These are phyloP conservation scores for Xyrauchen texanus DNA, from an alignment of 2,113 vertebrate species.

Conservation along the genomic window DNA sequence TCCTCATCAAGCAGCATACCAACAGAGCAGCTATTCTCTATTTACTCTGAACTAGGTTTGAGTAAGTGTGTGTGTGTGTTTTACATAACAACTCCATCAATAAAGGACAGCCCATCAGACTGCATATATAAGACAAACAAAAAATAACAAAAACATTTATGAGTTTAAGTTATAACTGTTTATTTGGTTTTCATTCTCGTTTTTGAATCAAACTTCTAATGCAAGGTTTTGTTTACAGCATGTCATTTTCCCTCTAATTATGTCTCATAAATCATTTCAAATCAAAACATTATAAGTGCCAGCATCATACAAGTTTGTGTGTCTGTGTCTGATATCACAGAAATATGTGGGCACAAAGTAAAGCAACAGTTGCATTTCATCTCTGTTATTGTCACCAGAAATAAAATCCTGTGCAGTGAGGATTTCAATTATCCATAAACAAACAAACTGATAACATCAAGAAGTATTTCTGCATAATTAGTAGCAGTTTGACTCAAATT, in stretches of 20 bases:
- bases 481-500: too few relatives aligned
- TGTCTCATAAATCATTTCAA: slow-evolving; percentile 18
- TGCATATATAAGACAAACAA: background rate
- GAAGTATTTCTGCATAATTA: too few relatives aligned
- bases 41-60: background rate
- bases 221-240: slow-evolving; percentile 3
- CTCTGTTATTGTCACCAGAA: too few relatives aligned
- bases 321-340: too few relatives aligned
- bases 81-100: too few relatives aligned
- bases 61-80: background rate
- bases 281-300: background rate
- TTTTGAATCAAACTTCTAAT: too few relatives aligned
- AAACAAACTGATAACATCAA: too few relatives aligned
- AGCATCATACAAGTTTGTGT: background rate
- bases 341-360: too few relatives aligned
- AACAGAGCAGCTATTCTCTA: background rate
- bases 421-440: too few relatives aligned
- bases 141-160: background rate
- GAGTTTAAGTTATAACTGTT: background rate
- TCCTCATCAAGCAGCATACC: slow-evolving; percentile 33
- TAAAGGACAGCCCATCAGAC: background rate
- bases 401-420: too few relatives aligned
- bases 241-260: slow-evolving; percentile 1
- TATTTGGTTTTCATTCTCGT: slow-evolving; percentile 14
- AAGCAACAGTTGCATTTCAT: too few relatives aligned